Base-by-base conservation (phyloP, 2,797 vertebrate genomes). In the Prunella strophiata region DNA sequence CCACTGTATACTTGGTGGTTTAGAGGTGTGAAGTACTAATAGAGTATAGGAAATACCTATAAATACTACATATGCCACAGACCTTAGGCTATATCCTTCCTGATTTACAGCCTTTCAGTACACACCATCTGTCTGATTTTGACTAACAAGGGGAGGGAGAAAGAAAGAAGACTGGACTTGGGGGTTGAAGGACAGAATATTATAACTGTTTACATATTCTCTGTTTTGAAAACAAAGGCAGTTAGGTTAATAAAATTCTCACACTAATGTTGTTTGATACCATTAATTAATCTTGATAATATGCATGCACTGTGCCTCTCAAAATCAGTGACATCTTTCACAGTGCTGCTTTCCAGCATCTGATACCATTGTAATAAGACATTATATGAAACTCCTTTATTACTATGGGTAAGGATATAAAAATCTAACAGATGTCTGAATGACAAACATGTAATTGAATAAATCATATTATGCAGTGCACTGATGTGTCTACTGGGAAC, bases 141-240 rank as follows among this genome's bases (percentile, higher is more conserved):
- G 45, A 58, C 47, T 75, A 62, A 58, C 4, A 91, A 55, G 70
- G 73, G 30, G 32, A 91, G 13, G 23, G 11, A 81, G 42, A 83
- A 88, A 72, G 63, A 71, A 85, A 67, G 29, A 91, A 75, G 59
- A 58, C 21, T 57, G 57, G 36, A 62, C 61, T 22, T 77, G 13
- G 18, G 25, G 22, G 11, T 23, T 66, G 54, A 86, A 38, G 36
- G 30, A 36, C 48, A 88, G 40, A 88, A 42, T 8, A 42, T 18
- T 38, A 45, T 13, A 62, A 50, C 21, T 54, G 17, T 66, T 96
- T 45, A 43, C 19, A 11, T 58, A 45, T 85, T 65, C 91, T 76
- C 34, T 85, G 38, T 77, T 94, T 85, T 89, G 86, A 89, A 95
- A 87, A 27, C 36, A 36, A 87, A 88, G 26, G 25, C 16, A 66